These are phyloP conservation scores for Zaprionus nigranus DNA, from an alignment of 1,140 invertebrate species.

Conservation along the genomic window DNA sequence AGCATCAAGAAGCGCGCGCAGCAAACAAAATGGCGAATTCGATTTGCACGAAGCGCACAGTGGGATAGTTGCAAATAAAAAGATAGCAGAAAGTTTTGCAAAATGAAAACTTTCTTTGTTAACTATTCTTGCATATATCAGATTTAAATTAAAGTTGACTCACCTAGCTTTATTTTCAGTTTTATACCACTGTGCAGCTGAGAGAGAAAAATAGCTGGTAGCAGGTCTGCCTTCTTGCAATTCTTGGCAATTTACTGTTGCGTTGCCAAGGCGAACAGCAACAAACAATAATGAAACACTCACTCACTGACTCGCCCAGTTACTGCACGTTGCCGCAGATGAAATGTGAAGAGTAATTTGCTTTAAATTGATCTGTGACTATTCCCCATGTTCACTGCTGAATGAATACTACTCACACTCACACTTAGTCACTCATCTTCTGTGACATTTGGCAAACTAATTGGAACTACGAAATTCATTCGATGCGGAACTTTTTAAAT, in stretches of 20 bases:
- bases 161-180: background rate
- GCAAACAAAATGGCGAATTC: constrained; percentile 47
- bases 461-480: constrained; percentile 41
- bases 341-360: constrained; percentile 77
- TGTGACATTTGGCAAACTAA: constrained; percentile 33
- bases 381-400: background rate
- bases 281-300: constrained; percentile 16
- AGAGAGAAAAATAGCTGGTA: constrained; percentile 44
- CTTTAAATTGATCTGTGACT: constrained; percentile 56
- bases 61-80: background rate
- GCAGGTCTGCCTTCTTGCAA: constrained; percentile 32
- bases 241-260: constrained; percentile 42
- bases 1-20: constrained; percentile 39
- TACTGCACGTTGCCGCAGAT: constrained; percentile 20
- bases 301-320: constrained; percentile 24
- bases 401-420: background rate
- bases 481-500: constrained; percentile 61
- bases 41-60: constrained; percentile 38
- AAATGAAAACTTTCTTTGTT: no score
- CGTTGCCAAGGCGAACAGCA: constrained; percentile 65
- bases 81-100: background rate
- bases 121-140: no score
- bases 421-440: constrained; percentile 8
- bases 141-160: no score
- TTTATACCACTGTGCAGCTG: constrained; percentile 22